These are phyloP conservation scores for Mus pahari DNA, from an alignment of 2,113 vertebrate species.

Conservation along the genomic window DNA sequence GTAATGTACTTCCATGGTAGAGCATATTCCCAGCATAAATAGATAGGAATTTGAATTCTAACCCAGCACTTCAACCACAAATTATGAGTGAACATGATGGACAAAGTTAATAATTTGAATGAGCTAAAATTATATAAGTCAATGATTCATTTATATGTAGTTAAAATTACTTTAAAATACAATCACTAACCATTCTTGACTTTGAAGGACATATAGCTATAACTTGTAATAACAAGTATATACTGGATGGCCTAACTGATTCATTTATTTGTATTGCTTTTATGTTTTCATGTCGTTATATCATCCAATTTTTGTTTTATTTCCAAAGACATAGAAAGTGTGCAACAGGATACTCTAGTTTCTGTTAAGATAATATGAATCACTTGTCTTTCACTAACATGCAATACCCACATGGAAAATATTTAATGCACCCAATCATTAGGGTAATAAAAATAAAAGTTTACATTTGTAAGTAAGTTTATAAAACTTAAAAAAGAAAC, in stretches of 20 bases:
- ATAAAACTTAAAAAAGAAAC: not conserved
- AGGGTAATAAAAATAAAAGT: not conserved
- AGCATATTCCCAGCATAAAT: not conserved
- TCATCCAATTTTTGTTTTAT: not conserved
- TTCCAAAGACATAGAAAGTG: not conserved
- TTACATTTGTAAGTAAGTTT: not conserved
- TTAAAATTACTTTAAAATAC: not conserved
- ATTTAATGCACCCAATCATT: not conserved
- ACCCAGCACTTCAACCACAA: not conserved
- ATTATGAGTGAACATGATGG: not conserved
- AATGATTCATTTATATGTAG: not conserved
- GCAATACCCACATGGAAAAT: not conserved
- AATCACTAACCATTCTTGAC: not conserved
- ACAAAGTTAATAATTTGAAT: not conserved
- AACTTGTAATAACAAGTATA: not conserved
- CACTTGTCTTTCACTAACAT: not conserved
- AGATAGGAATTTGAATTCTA: not conserved
- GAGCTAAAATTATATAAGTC: not conserved
- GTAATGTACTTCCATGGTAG: not conserved
- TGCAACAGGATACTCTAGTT: not conserved
- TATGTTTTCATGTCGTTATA: not conserved
- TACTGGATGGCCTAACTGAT: not conserved
- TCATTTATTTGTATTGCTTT: not conserved
- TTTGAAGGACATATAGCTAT: not conserved
- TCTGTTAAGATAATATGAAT: not conserved